phyloP scores from a whole-genome alignment of 1,140 invertebrate genomes.

The Argopecten irradians region DNA sequence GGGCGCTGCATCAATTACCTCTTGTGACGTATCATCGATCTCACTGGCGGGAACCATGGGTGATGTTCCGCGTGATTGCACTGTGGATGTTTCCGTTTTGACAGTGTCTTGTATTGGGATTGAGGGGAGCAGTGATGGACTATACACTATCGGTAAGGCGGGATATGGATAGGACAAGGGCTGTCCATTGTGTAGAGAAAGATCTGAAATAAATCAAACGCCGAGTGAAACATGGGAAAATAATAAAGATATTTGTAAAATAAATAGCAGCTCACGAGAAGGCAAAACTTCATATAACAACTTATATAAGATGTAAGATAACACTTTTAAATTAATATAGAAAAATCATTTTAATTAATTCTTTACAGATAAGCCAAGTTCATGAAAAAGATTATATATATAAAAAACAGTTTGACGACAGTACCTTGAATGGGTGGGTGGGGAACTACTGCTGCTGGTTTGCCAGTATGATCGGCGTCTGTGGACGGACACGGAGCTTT shows the following conservation, averaged over 20 bases:
- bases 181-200: constrained; percentile 34
- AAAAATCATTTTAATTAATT: neutral
- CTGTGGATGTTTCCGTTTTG: constrained; percentile 60
- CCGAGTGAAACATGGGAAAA: constrained; percentile 33
- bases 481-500: neutral
- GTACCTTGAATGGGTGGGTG: constrained; percentile 24
- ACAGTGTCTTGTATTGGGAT: constrained; percentile 35
- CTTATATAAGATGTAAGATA: constrained; percentile 30
- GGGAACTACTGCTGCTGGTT: constrained; percentile 26
- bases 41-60: constrained; percentile 67
- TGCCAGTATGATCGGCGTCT: neutral
- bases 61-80: constrained; percentile 71
- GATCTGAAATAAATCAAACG: constrained; percentile 54
- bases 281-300: too few species aligned
- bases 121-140: neutral
- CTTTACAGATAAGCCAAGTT: too few species aligned
- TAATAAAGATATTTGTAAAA: neutral
- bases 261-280: too few species aligned
- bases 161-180: neutral
- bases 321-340: neutral
- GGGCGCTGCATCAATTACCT: constrained; percentile 27
- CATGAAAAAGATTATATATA: too few species aligned
- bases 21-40: constrained; percentile 47
- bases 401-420: constrained; percentile 9
- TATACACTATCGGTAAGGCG: constrained; percentile 35